A percentile compares a stretch with the other conserved stretches of the same genome.
phyloP scores from a whole-genome alignment of 2,797 vertebrate species.

The Pempheris klunzingeri region DNA sequence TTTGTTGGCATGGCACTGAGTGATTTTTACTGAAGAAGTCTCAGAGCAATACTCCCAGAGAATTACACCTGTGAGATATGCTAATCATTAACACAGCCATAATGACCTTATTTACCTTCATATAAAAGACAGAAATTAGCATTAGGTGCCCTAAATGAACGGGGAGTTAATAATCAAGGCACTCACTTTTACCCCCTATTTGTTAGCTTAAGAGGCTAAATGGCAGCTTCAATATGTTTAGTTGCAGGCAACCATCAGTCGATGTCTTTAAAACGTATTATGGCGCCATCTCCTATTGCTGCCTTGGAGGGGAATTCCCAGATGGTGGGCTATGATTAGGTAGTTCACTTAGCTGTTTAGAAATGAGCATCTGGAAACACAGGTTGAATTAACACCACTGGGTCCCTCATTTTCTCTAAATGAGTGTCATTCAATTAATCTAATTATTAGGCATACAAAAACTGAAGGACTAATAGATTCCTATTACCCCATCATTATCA shows the following conservation, averaged over 20 bases:
- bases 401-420: constrained; percentile 84
- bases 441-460: constrained; percentile 86
- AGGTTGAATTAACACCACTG: constrained; percentile 85
- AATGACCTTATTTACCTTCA: constrained; percentile 90
- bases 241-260: constrained; percentile 71
- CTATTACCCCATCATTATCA: constrained; percentile 82
- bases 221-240: constrained; percentile 69
- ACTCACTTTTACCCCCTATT: constrained; percentile 67
- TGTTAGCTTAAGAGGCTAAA: constrained; percentile 68
- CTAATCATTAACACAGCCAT: constrained; percentile 83
- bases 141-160: constrained; percentile 85
- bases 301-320: constrained; percentile 84
- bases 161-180: constrained; percentile 86
- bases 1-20: constrained; percentile 85
- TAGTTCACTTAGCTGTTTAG: constrained; percentile 85
- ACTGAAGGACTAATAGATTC: constrained; percentile 83
- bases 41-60: constrained; percentile 77
- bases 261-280: constrained; percentile 78
- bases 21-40: constrained; percentile 82
- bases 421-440: constrained; percentile 87
- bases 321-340: constrained; percentile 83
- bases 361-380: constrained; percentile 86
- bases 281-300: constrained; percentile 71
- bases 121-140: constrained; percentile 87
- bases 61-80: constrained; percentile 90